Percentiles rank a stretch among this genome's conserved stretches.
phyloP scores from a whole-genome alignment of 2,797 vertebrate genomes.

The Crenichthys baileyi region DNA sequence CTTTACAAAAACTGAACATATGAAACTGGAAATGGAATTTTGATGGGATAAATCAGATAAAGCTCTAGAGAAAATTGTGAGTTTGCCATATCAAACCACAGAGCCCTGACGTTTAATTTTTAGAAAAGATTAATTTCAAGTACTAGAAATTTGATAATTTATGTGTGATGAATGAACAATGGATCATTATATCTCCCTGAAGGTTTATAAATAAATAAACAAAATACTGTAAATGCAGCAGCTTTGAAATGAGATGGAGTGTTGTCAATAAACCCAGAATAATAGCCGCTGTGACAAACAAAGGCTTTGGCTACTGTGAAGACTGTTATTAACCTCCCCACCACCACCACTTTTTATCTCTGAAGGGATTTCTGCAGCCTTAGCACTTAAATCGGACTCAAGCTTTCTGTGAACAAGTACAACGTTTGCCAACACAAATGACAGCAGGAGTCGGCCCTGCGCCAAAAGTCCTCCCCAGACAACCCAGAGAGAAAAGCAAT shows the following conservation, averaged over 20 bases:
- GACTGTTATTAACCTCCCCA: slow-evolving; percentile 49
- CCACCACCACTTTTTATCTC: slow-evolving; percentile 48
- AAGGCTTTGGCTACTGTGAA: slow-evolving; percentile 59
- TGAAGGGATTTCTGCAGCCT: slow-evolving; percentile 78
- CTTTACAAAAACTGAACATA: neutral
- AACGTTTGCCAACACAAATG: slow-evolving; percentile 80
- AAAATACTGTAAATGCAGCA: slow-evolving; percentile 36
- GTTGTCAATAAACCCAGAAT: slow-evolving; percentile 54
- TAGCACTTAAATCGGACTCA: slow-evolving; percentile 83
- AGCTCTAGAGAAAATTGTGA: too few relatives aligned
- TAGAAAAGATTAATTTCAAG: neutral
- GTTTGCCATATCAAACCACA: neutral
- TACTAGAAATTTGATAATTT: neutral
- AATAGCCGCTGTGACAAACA: slow-evolving; percentile 58
- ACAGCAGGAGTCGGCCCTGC: slow-evolving; percentile 72
- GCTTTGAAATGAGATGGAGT: slow-evolving; percentile 41
- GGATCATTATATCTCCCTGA: slow-evolving; percentile 30
- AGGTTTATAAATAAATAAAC: slow-evolving; percentile 34
- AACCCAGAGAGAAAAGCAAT: slow-evolving; percentile 78
- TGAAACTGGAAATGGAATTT: neutral
- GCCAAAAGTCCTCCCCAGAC: slow-evolving; percentile 75
- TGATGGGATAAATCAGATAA: neutral
- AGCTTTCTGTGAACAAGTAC: slow-evolving; percentile 78
- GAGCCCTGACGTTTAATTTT: neutral
- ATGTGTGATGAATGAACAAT: slow-evolving; percentile 30